phyloP scores from a whole-genome alignment of 2,888 invertebrate genomes.

The Dinocampus coccinellae region DNA sequence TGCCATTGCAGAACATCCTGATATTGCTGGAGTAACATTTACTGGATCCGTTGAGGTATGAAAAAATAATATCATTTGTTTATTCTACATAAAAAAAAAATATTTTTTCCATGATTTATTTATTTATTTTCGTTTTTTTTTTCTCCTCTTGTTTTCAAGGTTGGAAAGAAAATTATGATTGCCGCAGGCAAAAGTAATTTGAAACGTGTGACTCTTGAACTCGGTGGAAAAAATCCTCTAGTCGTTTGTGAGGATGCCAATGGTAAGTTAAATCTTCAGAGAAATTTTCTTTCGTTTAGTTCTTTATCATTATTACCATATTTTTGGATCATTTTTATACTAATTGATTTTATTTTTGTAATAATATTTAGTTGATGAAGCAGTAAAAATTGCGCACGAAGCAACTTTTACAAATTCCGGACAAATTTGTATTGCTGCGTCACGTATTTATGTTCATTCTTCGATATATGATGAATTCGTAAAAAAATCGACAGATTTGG shows the following conservation, averaged over 20 bases:
- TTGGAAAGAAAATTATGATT: slow-evolving; percentile 66
- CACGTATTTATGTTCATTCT: slow-evolving; percentile 73
- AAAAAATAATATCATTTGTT: neutral
- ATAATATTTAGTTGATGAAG: slow-evolving; percentile 46
- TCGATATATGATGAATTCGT: slow-evolving; percentile 74
- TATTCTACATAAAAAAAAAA: neutral
- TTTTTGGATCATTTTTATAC: neutral
- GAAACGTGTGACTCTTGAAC: slow-evolving; percentile 85
- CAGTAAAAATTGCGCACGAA: slow-evolving; percentile 64
- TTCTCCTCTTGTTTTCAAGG: slow-evolving; percentile 38
- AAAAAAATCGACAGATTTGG: slow-evolving; percentile 67
- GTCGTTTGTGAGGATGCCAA: slow-evolving; percentile 87
- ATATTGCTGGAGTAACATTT: slow-evolving; percentile 72
- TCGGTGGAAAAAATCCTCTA: slow-evolving; percentile 92
- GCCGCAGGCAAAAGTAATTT: slow-evolving; percentile 83
- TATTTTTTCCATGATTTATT: neutral
- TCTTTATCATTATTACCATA: neutral
- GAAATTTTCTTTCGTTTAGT: no score
- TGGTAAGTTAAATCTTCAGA: slow-evolving; percentile 67
- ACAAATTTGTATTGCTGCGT: slow-evolving; percentile 75
- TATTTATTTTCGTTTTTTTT: slow-evolving; percentile 4
- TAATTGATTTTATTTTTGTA: slow-evolving; percentile 2
- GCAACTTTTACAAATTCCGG: slow-evolving; percentile 73
- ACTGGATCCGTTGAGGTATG: slow-evolving; percentile 72
- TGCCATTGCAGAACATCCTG: slow-evolving; percentile 70